Percentiles rank a stretch among this genome's conserved stretches.
These are phyloP conservation scores for Scomber japonicus DNA, from an alignment of 2,113 vertebrate genomes.

Conservation along the genomic window DNA sequence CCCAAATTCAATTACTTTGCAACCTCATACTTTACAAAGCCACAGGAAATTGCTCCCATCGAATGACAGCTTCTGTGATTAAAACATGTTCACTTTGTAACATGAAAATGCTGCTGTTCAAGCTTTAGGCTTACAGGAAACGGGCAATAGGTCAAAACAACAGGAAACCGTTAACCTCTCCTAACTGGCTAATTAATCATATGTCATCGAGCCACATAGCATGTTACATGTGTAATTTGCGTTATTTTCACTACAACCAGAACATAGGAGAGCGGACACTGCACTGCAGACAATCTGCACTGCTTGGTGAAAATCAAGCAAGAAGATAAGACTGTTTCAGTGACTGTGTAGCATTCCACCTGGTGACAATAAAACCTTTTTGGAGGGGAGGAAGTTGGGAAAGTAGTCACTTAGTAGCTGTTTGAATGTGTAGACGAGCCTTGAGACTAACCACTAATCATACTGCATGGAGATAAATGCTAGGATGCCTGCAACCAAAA, in stretches of 20 bases:
- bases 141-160: conserved; percentile 10
- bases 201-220: conserved; percentile 1
- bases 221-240: conserved; percentile 16
- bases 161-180: conserved; percentile 5
- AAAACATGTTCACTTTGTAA: conserved; percentile 64
- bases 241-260: neutral
- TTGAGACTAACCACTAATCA: conserved; percentile 16
- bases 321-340: neutral
- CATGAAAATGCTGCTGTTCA: conserved; percentile 32
- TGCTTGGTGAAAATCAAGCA: neutral
- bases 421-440: neutral
- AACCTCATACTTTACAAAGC: conserved; percentile 69
- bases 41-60: conserved; percentile 68
- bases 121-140: conserved; percentile 22
- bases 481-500: neutral
- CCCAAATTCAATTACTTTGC: conserved; percentile 81
- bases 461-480: neutral
- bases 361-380: neutral
- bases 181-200: conserved; percentile 31
- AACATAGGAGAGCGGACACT: neutral
- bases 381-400: neutral
- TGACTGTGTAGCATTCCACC: neutral
- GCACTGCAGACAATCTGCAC: neutral
- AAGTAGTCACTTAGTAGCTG: neutral
- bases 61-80: conserved; percentile 73